Percentiles rank a stretch among this genome's conserved stretches.
Conservation (phyloP, 92 coral and sea anemone species). For the Chrysogorgia sp. region DNA sequence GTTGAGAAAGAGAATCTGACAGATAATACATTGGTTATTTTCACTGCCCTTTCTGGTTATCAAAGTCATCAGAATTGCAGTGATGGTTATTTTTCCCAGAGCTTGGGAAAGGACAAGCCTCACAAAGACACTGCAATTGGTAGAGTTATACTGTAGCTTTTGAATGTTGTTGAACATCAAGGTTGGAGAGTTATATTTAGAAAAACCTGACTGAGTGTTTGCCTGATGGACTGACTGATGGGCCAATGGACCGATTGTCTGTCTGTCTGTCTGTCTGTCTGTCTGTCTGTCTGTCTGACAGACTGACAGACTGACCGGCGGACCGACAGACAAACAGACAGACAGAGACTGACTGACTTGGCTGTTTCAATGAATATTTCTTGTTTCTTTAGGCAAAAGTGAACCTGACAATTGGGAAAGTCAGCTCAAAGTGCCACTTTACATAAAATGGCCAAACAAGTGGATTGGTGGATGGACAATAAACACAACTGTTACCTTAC, state of each 20-base stretch:
- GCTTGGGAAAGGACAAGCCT: neutral
- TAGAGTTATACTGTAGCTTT: too few relatives aligned
- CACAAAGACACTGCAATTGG: neutral
- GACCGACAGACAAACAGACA: too few relatives aligned
- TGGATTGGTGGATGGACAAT: constrained; percentile 55
- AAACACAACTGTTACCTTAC: constrained; percentile 62
- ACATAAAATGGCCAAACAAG: constrained; percentile 69
- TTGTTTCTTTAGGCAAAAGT: constrained; percentile 45
- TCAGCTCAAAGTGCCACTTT: constrained; percentile 73
- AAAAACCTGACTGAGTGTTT: neutral
- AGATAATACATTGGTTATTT: constrained; percentile 65
- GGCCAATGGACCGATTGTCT: too few relatives aligned
- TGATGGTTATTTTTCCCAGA: neutral
- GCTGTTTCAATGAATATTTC: neutral
- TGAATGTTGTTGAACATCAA: neutral
- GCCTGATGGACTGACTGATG: neutral
- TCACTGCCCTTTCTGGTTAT: constrained; percentile 84
- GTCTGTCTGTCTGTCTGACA: too few relatives aligned
- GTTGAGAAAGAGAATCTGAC: constrained; percentile 53
- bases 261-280: too few relatives aligned
- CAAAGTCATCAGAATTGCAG: neutral
- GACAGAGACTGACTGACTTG: too few relatives aligned
- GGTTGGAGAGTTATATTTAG: neutral
- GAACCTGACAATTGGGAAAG: constrained; percentile 71
- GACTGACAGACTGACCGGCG: too few relatives aligned